Base-by-base conservation (phyloP, 2,888 invertebrate genomes). In the Drosophila atripex region DNA sequence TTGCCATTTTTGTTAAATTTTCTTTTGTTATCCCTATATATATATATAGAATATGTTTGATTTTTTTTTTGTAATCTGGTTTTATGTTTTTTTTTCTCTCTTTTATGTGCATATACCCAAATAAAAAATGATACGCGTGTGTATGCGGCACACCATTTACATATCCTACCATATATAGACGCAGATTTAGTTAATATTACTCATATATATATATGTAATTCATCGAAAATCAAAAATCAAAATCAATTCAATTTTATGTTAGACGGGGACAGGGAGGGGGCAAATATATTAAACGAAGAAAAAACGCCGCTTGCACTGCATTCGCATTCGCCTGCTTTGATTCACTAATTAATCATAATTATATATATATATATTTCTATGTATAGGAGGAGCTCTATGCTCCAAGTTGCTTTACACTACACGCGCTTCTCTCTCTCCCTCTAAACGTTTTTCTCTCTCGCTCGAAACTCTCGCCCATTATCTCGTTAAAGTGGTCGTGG, bases 251-350 rank as follows among this genome's bases (percentile, higher is more conserved):
- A 75, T 64, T 63, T 54, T 58, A 53, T 64, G 43, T 64, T 57
- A 55, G 25, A 9, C 28, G 50, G 28, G 39, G 35, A 51, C 30
- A 57, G 49, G 57, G 30, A 43, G 46, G 49, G 50, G 50, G 46
- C 6, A 45, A 64, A 41, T 58, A 41, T 58, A 55, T 47, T 60
- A 39, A 65, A 61, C 71, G 54, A 71, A 69, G 51, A 73, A 83
- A 32, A 61, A 52, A 58, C 80, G 55, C 64, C 64, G 63, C 75
- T 77, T 76, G 85, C 80, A 80, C 78, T 86, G 80, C 78, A 80
- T 77, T 75, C 50, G 80, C 78, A 80, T 77, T 75, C 50, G 72
- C 71, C 68, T 75, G 86, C 66, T 64, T 71, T 68, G 73, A 65
- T 79, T 74, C 71, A 65, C 75, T 86, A 76, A 65, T 70, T 75